Conservation (phyloP, 2,888 invertebrate genomes). For the Tetropium fuscum region DNA sequence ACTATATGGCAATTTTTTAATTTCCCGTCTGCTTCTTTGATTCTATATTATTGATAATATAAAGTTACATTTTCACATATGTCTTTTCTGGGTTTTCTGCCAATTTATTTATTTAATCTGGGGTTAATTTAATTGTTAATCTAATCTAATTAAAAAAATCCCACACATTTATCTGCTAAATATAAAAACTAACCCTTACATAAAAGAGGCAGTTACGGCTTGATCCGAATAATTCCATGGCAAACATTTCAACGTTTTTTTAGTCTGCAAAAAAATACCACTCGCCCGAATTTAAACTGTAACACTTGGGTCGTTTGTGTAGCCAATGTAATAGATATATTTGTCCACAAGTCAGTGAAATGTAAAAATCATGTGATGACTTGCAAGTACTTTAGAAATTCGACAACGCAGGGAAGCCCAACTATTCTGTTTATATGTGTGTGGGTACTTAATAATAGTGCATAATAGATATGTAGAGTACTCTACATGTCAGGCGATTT, state of each 20-base stretch:
- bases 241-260: background rate
- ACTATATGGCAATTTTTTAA: too few species aligned
- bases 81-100: too few species aligned
- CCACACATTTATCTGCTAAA: too few species aligned
- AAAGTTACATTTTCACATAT: too few species aligned
- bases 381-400: conserved; percentile 22
- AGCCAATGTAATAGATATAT: conserved; percentile 12
- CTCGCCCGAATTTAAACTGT: background rate
- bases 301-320: background rate
- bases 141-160: too few species aligned
- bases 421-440: conserved; percentile 17
- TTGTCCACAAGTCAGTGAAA: conserved; percentile 31
- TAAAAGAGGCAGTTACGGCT: too few species aligned
- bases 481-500: conserved; percentile 21
- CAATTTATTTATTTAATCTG: too few species aligned
- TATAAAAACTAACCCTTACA: too few species aligned
- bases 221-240: background rate
- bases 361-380: conserved; percentile 25
- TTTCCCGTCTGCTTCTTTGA: too few species aligned
- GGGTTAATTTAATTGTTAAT: too few species aligned
- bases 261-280: background rate
- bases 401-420: conserved; percentile 1
- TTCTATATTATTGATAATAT: too few species aligned
- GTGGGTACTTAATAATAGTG: conserved; percentile 23
- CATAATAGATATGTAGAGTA: conserved; percentile 16